A percentile compares a stretch with the other conserved stretches of the same genome.
Conservation (phyloP, 2,113 vertebrate species). For the Chinchilla lanigera region DNA sequence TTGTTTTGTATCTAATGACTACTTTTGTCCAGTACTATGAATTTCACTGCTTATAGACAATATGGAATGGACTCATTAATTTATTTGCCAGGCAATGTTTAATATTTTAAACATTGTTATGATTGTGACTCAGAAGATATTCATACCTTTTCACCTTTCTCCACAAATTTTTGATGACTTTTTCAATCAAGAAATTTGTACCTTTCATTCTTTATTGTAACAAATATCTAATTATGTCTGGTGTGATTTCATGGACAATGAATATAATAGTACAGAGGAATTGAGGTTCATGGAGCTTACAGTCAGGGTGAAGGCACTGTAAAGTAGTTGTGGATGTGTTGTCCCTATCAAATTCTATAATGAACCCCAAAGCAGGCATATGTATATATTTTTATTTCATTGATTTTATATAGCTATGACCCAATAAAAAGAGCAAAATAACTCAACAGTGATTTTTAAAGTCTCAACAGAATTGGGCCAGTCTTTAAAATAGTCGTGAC, state of each 20-base stretch:
- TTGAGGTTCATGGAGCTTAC: not conserved
- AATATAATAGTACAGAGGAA: not conserved
- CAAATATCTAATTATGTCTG: not conserved
- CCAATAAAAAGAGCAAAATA: not conserved
- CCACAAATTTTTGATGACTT: not conserved
- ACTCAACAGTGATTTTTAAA: conserved; percentile 29
- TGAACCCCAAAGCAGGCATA: not conserved
- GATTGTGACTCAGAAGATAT: not conserved
- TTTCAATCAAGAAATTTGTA: not conserved
- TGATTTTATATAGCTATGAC: not conserved
- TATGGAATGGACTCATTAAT: not conserved
- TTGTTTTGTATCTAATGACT: not conserved
- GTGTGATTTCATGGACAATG: not conserved
- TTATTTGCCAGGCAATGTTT: not conserved
- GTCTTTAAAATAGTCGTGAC: not conserved
- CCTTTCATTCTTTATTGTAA: not conserved
- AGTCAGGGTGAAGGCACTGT: not conserved
- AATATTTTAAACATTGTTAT: not conserved
- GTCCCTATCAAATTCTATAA: not conserved
- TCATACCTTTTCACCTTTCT: not conserved
- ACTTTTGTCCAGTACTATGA: not conserved
- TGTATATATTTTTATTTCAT: not conserved
- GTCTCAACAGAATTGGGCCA: conserved; percentile 25
- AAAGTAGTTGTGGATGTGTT: not conserved
- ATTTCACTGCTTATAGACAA: not conserved